These are phyloP conservation scores for Drosophila azteca DNA, from an alignment of 1,140 invertebrate genomes.

Conservation along the genomic window DNA sequence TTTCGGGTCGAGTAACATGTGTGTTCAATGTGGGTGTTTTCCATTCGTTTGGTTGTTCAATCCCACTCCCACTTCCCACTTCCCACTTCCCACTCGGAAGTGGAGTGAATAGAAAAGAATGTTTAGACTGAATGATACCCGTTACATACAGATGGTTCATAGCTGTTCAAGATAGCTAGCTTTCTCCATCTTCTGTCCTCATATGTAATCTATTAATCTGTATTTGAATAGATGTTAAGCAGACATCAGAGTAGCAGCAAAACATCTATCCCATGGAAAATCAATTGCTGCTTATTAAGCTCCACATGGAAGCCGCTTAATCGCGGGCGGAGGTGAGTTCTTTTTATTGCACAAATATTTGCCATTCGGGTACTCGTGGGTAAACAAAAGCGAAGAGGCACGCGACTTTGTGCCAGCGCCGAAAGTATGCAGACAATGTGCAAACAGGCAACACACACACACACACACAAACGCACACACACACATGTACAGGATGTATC, in stretches of 20 bases:
- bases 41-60: background rate
- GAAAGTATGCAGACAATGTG: conserved; percentile 81
- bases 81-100: too few relatives aligned
- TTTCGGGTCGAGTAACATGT: conserved; percentile 62
- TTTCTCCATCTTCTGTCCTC: too few relatives aligned
- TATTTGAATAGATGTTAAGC: too few relatives aligned
- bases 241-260: too few relatives aligned
- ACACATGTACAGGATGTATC: conserved; percentile 39
- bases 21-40: conserved; percentile 50
- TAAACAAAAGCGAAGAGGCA: conserved; percentile 61
- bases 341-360: conserved; percentile 72
- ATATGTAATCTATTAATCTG: background rate
- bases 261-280: conserved; percentile 3
- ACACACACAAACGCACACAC: conserved; percentile 13
- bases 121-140: too few relatives aligned
- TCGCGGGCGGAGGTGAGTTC: conserved; percentile 39
- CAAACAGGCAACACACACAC: conserved; percentile 60
- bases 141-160: too few relatives aligned
- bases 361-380: conserved; percentile 44
- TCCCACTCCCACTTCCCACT: too few relatives aligned
- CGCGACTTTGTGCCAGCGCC: conserved; percentile 74
- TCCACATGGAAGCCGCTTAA: conserved; percentile 43
- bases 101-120: background rate
- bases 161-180: too few relatives aligned
- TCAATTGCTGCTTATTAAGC: conserved; percentile 36